Conservation (phyloP, 2,113 vertebrate genomes). For the Mola mola region DNA sequence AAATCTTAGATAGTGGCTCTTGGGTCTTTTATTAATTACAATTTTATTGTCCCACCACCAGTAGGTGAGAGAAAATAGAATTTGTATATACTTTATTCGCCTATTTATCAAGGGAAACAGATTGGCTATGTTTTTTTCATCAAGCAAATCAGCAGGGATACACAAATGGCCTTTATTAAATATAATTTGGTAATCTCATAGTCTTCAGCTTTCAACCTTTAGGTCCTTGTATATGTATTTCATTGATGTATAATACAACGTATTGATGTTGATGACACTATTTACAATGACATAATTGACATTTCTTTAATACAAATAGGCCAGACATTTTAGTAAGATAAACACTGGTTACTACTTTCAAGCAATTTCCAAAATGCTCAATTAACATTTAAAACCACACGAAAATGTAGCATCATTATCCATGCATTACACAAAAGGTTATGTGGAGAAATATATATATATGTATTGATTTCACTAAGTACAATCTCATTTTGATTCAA, state of each 20-base stretch:
- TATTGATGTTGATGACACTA: conserved; percentile 62
- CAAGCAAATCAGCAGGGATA: conserved; percentile 42
- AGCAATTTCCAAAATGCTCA: conserved; percentile 77
- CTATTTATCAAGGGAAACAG: conserved; percentile 66
- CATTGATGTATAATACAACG: conserved; percentile 56
- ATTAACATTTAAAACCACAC: conserved; percentile 82
- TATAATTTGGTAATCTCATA: conserved; percentile 62
- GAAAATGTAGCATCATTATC: conserved; percentile 59
- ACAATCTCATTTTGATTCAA: conserved; percentile 77
- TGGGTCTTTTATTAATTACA: conserved; percentile 74
- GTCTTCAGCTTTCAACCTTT: conserved; percentile 70
- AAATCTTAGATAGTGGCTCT: conserved; percentile 82
- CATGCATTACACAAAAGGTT: conserved; percentile 75
- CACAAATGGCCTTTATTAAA: conserved; percentile 58
- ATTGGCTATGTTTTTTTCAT: conserved; percentile 43
- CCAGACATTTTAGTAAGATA: conserved; percentile 59
- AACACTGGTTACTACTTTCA: conserved; percentile 64
- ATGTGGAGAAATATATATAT: conserved; percentile 46
- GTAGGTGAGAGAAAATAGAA: conserved; percentile 72
- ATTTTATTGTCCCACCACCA: conserved; percentile 70
- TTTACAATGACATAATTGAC: conserved; percentile 68
- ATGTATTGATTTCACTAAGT: conserved; percentile 79
- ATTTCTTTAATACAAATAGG: conserved; percentile 77
- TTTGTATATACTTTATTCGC: conserved; percentile 72
- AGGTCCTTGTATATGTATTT: conserved; percentile 45